A percentile compares a stretch with the other conserved stretches of the same genome.
These are phyloP conservation scores for Sinosuthora webbiana DNA, from an alignment of 2,113 vertebrate genomes.

Conservation along the genomic window DNA sequence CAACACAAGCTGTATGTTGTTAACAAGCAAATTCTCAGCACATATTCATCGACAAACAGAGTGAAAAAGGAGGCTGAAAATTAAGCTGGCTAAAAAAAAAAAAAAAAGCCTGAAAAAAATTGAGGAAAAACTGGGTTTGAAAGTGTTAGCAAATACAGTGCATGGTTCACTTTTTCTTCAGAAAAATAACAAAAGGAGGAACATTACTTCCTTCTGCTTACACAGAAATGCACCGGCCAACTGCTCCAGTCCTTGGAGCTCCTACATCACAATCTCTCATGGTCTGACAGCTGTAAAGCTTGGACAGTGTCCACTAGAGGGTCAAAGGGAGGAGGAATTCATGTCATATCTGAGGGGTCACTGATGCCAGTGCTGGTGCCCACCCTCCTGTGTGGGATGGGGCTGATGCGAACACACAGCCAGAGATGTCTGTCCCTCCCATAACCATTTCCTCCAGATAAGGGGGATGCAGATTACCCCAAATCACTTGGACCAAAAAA, in stretches of 20 bases:
- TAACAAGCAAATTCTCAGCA: neutral
- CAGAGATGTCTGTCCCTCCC: neutral
- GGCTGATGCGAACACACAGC: neutral
- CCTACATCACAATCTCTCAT: neutral
- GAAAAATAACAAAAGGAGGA: neutral
- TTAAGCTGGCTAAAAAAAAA: neutral
- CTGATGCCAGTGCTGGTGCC: accelerated
- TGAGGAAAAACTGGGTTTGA: neutral
- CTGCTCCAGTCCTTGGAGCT: neutral
- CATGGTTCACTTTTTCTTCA: neutral
- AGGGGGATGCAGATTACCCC: neutral
- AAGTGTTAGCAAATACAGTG: neutral
- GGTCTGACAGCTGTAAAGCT: neutral
- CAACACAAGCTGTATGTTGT: neutral
- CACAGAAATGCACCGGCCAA: neutral
- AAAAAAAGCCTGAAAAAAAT: accelerated
- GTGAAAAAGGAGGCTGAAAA: neutral
- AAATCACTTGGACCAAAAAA: neutral
- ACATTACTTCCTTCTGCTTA: neutral
- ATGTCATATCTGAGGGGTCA: neutral
- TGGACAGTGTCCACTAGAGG: neutral
- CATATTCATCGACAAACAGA: neutral
- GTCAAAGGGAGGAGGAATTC: neutral
- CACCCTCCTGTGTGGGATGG: neutral
- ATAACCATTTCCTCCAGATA: neutral